Base-by-base conservation (phyloP, 2,888 invertebrate species). In the Lasius fuliginosus region DNA sequence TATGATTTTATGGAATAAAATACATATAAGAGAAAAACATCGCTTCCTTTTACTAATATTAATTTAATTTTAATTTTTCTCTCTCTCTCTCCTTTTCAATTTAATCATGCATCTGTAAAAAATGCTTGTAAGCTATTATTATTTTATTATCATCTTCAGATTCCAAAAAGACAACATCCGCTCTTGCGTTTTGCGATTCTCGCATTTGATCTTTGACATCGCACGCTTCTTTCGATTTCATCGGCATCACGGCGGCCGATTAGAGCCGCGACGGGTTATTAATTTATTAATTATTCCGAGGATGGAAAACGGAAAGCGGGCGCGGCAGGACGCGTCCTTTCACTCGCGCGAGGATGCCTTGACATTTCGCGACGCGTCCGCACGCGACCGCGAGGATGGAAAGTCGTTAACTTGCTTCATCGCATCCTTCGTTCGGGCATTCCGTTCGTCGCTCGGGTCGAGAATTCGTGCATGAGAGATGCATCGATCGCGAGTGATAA, bases 331-430 rank as follows among this genome's bases (percentile, higher is more conserved):
- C 79, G 53, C 83, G 86, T 90, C 90, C 90, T 91, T 91, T 91
- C 90, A 91, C 91, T 91, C 23, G 36, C 53, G 71, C 73, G 81
- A 56, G 81, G 83, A 85, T 83, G 87, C 90, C 90, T 91, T 91
- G 90, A 91, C 90, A 91, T 91, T 91, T 91, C 84, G 82, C 79
- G 81, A 56, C 62, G 79, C 42, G 40, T 79, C 88, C 46, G 62
- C 67, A 74, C 64, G 58, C 69, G 74, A 79, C 79, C 42, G 49
- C 62, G 71, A 82, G 82, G 82, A 82, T 82, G 73, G 53, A 68
- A 84, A 84, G 60, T 74, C 65, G 30, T 71, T 68, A 71, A 71
- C 58, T 73, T 67, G 81, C 58, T 69, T 81, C 84, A 62, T 18
- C 58, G 33, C 73, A 75, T 42, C 46, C 27, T 56, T 58, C 30